Conservation (phyloP, 2,113 vertebrate genomes). For the Apistogramma diplotaenia region DNA sequence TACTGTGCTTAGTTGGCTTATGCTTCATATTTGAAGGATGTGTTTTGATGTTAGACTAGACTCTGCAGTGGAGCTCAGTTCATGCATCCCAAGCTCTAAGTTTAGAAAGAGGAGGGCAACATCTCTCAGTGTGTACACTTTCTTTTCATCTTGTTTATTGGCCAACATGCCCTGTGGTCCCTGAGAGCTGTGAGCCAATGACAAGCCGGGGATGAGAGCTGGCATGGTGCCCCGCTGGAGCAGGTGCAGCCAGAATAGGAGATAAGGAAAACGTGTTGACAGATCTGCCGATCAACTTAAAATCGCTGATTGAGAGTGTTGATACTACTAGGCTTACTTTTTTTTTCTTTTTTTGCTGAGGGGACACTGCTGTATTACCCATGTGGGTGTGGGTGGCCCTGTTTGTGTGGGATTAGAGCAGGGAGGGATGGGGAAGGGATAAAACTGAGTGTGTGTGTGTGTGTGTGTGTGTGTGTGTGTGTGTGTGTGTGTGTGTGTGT, state of each 20-base stretch:
- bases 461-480: constrained; percentile 3
- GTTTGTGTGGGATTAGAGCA: constrained; percentile 46
- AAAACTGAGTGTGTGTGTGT: constrained; percentile 2
- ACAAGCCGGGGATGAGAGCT: constrained; percentile 19
- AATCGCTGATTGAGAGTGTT: constrained; percentile 45
- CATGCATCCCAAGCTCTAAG: not conserved
- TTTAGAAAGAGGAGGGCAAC: constrained; percentile 16
- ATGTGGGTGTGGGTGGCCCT: constrained; percentile 52
- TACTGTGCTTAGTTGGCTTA: not conserved
- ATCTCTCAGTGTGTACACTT: constrained; percentile 32
- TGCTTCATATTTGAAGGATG: constrained; percentile 24
- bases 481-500: constrained; percentile 1
- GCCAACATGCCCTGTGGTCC: constrained; percentile 29
- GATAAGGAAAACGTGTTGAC: constrained; percentile 54
- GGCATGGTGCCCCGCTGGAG: constrained; percentile 52
- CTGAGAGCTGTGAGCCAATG: constrained; percentile 35
- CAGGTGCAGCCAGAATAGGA: constrained; percentile 65
- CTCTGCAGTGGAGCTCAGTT: not conserved
- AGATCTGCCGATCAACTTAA: constrained; percentile 49
- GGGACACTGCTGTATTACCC: not conserved
- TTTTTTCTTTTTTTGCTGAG: not conserved
- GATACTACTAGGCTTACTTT: not conserved
- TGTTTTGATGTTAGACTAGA: constrained; percentile 46
- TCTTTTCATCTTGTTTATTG: constrained; percentile 57
- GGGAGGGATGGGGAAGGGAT: not conserved